Evolutionary conservation across 2,797 vertebrate species (phyloP), one percentile per base, ranked within the genome.

Genomic region (Phrynocephalus forsythii): DNA sequence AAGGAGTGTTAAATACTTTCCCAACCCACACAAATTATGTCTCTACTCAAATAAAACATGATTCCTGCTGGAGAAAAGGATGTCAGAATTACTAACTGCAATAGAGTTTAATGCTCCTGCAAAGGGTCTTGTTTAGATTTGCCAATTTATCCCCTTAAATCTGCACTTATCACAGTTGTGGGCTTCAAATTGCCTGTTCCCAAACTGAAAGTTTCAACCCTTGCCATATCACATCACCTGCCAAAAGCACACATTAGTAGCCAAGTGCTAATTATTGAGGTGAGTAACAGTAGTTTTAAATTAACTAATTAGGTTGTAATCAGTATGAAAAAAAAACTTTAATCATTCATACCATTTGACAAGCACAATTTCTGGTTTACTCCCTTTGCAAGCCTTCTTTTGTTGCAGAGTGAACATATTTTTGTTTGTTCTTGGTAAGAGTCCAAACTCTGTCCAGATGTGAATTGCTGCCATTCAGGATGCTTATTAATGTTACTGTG

Each of bases 401-500:
- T 84, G 76, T 90, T 94, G 84, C 76, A 7, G 1, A 6, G 11
- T 91, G 93, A 83, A 73, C 91, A 89, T 91, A 15, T 68, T 76
- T 92, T 91, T 87, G 86, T 85, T 78, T 81, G 79, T 89, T 92
- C 85, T 89, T 93, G 84, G 88, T 94, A 83, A 88, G 91, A 94
- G 82, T 93, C 87, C 86, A 92, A 92, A 90, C 82, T 79, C 84
- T 89, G 79, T 77, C 20, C 87, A 79, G 72, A 91, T 84, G 0
- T 78, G 73, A 52, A 86, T 76, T 90, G 82, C 78, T 69, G 16
- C 91, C 75, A 63, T 84, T 84, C 86, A 84, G 68, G 92, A 77
- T 85, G 72, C 13, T 1, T 52, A 90, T 82, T 77, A 56, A 76
- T 87, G 69, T 91, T 88, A 82, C 24, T 60, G 38, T 66, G 72